A percentile compares a stretch with the other conserved stretches of the same genome.
Evolutionary conservation across 1,140 invertebrate genomes (phyloP).

Genomic region (Scaptomyza montana): DNA sequence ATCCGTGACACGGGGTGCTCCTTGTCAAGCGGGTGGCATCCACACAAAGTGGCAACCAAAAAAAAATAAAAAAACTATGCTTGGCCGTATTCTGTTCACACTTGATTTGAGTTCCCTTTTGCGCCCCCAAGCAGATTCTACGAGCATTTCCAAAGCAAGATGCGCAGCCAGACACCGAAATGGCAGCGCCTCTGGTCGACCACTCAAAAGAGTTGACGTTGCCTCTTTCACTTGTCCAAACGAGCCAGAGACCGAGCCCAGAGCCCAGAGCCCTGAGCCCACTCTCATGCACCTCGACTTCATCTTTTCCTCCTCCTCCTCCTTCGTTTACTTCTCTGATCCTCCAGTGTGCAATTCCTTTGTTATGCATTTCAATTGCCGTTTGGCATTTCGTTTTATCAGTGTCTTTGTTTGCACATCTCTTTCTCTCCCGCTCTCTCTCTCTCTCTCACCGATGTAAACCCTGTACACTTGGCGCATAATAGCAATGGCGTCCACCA

Average conservation of each 20-base stretch:
- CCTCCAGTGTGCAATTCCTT: conserved; percentile 45
- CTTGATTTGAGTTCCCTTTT: conserved; percentile 58
- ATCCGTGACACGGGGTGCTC: not conserved
- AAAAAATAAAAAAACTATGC: not conserved
- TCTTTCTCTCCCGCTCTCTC: conserved; percentile 38
- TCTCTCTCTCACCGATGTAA: not conserved
- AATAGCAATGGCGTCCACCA: conserved; percentile 34
- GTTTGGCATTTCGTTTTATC: conserved; percentile 80
- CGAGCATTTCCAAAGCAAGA: conserved; percentile 29
- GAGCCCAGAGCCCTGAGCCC: not conserved
- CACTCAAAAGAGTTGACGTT: conserved; percentile 67
- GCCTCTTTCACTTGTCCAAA: conserved; percentile 67
- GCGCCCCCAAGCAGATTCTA: conserved; percentile 2
- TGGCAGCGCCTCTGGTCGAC: conserved; percentile 62
- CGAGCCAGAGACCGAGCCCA: not conserved
- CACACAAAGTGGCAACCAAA: conserved; percentile 48
- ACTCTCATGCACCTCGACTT: not conserved
- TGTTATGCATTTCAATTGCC: conserved; percentile 78
- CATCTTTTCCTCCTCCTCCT: not conserved
- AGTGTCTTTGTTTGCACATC: conserved; percentile 76
- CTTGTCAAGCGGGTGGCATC: conserved; percentile 1
- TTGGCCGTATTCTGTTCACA: conserved; percentile 75
- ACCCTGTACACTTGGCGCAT: conserved; percentile 29
- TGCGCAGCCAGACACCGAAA: conserved; percentile 61
- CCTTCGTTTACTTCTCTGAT: not conserved